Conservation (phyloP, 2,113 vertebrate genomes). For the Hyaena hyaena region DNA sequence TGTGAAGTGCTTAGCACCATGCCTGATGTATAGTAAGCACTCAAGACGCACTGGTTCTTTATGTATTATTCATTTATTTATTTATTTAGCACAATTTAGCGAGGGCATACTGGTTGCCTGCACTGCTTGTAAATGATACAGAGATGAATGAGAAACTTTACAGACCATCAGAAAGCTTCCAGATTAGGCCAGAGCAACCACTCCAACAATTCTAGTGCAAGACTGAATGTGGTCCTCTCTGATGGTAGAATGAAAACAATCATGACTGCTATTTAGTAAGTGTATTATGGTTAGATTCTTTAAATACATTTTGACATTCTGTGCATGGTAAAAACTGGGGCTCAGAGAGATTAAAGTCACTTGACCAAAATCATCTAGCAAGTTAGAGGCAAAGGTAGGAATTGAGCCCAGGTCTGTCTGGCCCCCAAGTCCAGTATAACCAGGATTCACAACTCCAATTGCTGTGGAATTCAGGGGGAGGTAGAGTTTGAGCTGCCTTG, state of each 20-base stretch:
- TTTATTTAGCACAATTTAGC: not conserved
- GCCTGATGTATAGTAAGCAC: not conserved
- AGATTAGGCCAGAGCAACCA: not conserved
- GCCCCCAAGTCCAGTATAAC: not conserved
- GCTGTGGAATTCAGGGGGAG: not conserved
- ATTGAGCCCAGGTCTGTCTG: not conserved
- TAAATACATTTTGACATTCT: not conserved
- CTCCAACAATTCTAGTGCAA: not conserved
- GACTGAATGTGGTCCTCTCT: not conserved
- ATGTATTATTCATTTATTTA: not conserved
- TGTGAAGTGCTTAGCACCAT: not conserved
- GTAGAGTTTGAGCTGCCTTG: not conserved
- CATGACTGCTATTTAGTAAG: not conserved
- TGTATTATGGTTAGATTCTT: not conserved
- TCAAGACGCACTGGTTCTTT: not conserved
- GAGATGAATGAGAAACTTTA: conserved; percentile 17
- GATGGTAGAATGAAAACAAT: not conserved
- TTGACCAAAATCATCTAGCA: not conserved
- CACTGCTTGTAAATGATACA: not conserved
- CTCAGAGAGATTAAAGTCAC: conserved; percentile 26
- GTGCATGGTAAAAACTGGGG: not conserved
- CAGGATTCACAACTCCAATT: not conserved
- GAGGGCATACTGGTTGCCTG: not conserved
- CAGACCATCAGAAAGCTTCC: not conserved
- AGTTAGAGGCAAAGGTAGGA: not conserved